phyloP scores from a whole-genome alignment of 2,888 invertebrate genomes.

The Bellardia pandia region DNA sequence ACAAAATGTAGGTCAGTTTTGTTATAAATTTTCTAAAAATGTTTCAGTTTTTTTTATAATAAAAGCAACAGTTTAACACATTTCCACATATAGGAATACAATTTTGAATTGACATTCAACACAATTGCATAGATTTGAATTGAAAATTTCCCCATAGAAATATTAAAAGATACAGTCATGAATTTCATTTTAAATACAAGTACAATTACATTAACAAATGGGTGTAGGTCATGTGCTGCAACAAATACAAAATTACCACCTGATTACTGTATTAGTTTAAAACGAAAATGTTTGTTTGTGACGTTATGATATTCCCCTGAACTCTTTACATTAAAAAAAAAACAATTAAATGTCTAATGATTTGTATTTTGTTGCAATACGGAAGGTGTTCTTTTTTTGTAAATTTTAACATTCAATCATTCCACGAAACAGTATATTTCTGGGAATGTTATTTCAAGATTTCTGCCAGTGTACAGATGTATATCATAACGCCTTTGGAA shows the following conservation, averaged over 20 bases:
- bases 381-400: constrained; percentile 16
- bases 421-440: constrained; percentile 21
- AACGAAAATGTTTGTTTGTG: constrained; percentile 43
- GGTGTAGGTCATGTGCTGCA: constrained; percentile 49
- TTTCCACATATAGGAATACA: not conserved
- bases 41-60: no score
- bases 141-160: constrained; percentile 11
- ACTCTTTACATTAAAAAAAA: constrained; percentile 19
- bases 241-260: constrained; percentile 30
- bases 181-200: constrained; percentile 25
- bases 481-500: constrained; percentile 31
- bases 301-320: constrained; percentile 45
- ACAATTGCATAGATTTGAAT: not conserved
- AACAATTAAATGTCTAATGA: constrained; percentile 42
- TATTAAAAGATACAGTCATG: constrained; percentile 34
- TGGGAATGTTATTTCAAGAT: constrained; percentile 18
- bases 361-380: not conserved
- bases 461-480: not conserved
- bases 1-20: constrained; percentile 32
- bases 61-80: not conserved
- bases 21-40: not conserved
- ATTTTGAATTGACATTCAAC: not conserved
- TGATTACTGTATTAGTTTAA: constrained; percentile 19
- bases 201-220: constrained; percentile 3
- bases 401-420: constrained; percentile 9